These are phyloP conservation scores for Tachuris rubrigastra DNA, from an alignment of 2,113 vertebrate genomes.

Conservation along the genomic window DNA sequence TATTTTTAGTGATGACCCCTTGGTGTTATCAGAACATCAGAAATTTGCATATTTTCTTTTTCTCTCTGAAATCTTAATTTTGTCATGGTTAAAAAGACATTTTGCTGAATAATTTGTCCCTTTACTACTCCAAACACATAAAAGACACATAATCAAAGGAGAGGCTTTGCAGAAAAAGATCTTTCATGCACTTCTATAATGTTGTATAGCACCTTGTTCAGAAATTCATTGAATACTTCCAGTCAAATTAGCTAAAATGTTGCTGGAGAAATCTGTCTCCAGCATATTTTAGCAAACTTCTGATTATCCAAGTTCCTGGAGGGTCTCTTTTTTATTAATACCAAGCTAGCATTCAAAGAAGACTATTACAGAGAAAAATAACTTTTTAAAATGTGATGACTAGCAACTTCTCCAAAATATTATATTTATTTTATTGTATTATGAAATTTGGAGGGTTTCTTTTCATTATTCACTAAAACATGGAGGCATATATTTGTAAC, in stretches of 20 bases:
- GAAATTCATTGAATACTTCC: neutral
- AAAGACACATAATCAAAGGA: neutral
- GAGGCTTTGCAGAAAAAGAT: conserved; percentile 7
- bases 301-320: conserved; percentile 2
- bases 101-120: conserved; percentile 13
- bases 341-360: neutral
- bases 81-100: neutral
- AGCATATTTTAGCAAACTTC: neutral
- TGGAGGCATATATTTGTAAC: neutral
- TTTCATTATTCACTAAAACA: conserved; percentile 22
- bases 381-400: neutral
- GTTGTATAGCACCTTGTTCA: neutral
- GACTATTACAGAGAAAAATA: neutral
- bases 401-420: neutral
- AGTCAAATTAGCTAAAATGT: neutral
- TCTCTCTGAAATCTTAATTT: neutral
- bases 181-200: neutral
- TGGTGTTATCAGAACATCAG: neutral
- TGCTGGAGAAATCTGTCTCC: neutral
- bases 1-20: neutral
- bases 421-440: neutral
- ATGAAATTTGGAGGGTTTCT: neutral
- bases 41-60: neutral
- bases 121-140: conserved; percentile 23
- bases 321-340: neutral